Percentiles rank a stretch among this genome's conserved stretches.
These are phyloP conservation scores for Mesorhabditis sp. DNA, from an alignment of 2,888 invertebrate species.

Conservation along the genomic window DNA sequence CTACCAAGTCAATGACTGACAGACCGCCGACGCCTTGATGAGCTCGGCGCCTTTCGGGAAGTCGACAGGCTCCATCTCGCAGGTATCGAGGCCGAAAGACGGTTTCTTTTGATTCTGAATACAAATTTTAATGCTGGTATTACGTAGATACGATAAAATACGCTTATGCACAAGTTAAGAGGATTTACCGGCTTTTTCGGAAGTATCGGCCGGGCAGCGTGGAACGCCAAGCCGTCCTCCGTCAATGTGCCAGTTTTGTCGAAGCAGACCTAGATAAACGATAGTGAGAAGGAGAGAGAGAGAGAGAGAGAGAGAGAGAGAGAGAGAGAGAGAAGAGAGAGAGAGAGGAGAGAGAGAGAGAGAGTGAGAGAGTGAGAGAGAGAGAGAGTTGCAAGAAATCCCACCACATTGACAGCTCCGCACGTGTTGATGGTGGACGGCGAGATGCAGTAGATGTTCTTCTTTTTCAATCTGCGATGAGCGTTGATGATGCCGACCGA, in stretches of 20 bases:
- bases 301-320: no score
- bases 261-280: conserved; percentile 59
- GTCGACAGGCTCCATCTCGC: not conserved
- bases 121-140: not conserved
- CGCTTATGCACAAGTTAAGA: not conserved
- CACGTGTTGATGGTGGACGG: conserved; percentile 63
- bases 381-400: conserved; percentile 7
- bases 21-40: conserved; percentile 42
- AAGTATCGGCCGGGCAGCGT: conserved; percentile 34
- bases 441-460: conserved; percentile 63
- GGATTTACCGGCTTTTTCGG: not conserved
- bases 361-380: not conserved
- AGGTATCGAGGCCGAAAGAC: not conserved
- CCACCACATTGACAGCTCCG: conserved; percentile 61
- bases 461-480: conserved; percentile 60
- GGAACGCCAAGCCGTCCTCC: conserved; percentile 58
- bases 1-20: conserved; percentile 47
- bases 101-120: conserved; percentile 3
- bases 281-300: no score
- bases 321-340: no score
- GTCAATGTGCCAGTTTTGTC: conserved; percentile 62
- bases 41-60: conserved; percentile 5
- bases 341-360: no score
- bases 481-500: conserved; percentile 63
- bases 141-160: not conserved